A percentile compares a stretch with the other conserved stretches of the same genome.
Evolutionary conservation across 1,140 invertebrate species (phyloP).

Genomic region (Prorops nasuta): DNA sequence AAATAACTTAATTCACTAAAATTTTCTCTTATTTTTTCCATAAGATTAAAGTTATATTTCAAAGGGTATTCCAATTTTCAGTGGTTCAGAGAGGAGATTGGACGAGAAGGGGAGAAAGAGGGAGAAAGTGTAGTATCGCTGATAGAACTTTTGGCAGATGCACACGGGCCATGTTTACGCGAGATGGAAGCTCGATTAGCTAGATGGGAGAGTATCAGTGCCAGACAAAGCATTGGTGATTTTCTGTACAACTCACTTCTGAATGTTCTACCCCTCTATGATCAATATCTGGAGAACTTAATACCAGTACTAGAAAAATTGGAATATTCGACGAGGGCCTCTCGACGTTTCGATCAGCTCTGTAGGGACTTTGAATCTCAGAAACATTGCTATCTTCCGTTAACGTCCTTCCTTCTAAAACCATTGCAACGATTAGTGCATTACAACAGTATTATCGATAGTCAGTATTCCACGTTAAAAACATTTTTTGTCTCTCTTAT

Average conservation of each 20-base stretch:
- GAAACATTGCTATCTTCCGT: slow-evolving; percentile 83
- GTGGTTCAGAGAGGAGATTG: slow-evolving; percentile 72
- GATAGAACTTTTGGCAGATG: slow-evolving; percentile 67
- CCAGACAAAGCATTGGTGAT: slow-evolving; percentile 63
- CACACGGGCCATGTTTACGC: slow-evolving; percentile 65
- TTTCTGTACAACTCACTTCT: slow-evolving; percentile 55
- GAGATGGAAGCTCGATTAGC: slow-evolving; percentile 68
- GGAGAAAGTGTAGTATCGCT: slow-evolving; percentile 61
- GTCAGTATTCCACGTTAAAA: too few species aligned
- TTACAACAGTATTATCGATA: slow-evolving; percentile 79
- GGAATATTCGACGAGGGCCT: slow-evolving; percentile 70
- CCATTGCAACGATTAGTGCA: slow-evolving; percentile 87
- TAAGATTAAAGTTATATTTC: slow-evolving; percentile 3
- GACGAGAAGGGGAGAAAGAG: slow-evolving; percentile 61
- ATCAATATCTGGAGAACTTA: slow-evolving; percentile 77
- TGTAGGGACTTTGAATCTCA: slow-evolving; percentile 84
- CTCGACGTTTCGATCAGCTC: slow-evolving; percentile 73
- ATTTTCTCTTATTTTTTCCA: slow-evolving; percentile 3
- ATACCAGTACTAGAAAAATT: slow-evolving; percentile 73
- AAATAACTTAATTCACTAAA: slow-evolving; percentile 3
- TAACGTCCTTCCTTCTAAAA: slow-evolving; percentile 84
- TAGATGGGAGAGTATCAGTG: slow-evolving; percentile 60
- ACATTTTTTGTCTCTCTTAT: background rate
- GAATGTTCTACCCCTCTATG: slow-evolving; percentile 68
- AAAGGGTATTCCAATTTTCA: too few species aligned